Conservation (phyloP, 2,797 vertebrate species). For the Artibeus jamaicensis region DNA sequence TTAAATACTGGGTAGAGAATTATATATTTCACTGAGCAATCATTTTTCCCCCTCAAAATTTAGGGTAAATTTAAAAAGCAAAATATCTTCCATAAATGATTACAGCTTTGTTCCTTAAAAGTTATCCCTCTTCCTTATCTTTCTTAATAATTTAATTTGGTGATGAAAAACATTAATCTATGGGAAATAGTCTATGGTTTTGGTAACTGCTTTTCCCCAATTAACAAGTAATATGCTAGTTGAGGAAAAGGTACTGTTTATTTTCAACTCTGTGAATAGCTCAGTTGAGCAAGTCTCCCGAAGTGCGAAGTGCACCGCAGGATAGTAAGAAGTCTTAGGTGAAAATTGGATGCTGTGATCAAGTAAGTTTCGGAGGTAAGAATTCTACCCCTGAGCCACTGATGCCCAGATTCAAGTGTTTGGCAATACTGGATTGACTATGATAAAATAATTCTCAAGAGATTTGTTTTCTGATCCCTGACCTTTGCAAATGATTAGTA, state of each 20-base stretch:
- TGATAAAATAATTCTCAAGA: neutral
- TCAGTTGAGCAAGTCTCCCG: neutral
- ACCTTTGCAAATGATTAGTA: neutral
- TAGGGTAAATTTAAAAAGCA: neutral
- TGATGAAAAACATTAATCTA: neutral
- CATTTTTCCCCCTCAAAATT: neutral
- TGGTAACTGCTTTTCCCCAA: neutral
- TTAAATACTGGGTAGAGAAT: neutral
- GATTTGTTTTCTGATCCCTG: neutral
- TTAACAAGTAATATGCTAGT: neutral
- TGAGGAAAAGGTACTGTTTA: neutral
- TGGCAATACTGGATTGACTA: neutral
- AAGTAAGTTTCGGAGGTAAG: neutral
- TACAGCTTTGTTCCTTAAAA: neutral
- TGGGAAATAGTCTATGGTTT: neutral
- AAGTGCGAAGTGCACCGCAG: neutral
- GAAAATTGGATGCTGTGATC: neutral
- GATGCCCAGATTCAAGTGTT: neutral
- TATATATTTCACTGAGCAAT: neutral
- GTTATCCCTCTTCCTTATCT: neutral
- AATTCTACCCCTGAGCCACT: neutral
- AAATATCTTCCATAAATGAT: neutral
- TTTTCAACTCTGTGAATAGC: neutral
- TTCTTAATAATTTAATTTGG: neutral
- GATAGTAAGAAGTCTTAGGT: neutral